Evolutionary conservation across 2,113 vertebrate genomes (phyloP).

Genomic region (Tenebrosternarchus preto): DNA sequence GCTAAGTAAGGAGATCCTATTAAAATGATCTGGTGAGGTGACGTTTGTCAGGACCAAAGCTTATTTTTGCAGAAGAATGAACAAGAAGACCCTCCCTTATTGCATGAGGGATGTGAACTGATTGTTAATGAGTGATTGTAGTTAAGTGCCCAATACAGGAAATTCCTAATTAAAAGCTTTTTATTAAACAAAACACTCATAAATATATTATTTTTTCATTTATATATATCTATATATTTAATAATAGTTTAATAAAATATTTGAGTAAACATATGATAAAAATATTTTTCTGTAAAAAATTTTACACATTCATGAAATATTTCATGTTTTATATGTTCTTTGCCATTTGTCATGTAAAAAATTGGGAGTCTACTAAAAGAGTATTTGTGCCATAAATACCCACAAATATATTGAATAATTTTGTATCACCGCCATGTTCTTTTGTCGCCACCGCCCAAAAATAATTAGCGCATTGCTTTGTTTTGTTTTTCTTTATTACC

Average conservation of each 20-base stretch:
- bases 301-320: background rate
- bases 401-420: background rate
- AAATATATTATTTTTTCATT: background rate
- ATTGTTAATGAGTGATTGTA: slow-evolving; percentile 55
- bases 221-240: background rate
- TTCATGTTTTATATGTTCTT: background rate
- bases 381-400: background rate
- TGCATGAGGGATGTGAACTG: slow-evolving; percentile 50
- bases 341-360: background rate
- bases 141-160: slow-evolving; percentile 15
- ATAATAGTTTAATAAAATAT: background rate
- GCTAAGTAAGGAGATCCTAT: slow-evolving; percentile 31
- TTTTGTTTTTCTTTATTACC: slow-evolving; percentile 10
- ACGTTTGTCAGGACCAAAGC: slow-evolving; percentile 12
- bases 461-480: slow-evolving; percentile 50
- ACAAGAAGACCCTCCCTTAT: slow-evolving; percentile 43
- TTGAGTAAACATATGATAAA: background rate
- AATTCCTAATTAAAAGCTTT: background rate
- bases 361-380: background rate
- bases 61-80: slow-evolving; percentile 39
- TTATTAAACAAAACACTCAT: too few relatives aligned
- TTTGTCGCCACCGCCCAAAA: slow-evolving; percentile 69
- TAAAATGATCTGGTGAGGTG: slow-evolving; percentile 47
- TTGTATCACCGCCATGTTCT: slow-evolving; percentile 67
- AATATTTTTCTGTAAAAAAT: background rate